phyloP scores from a whole-genome alignment of 2,113 vertebrate genomes.

The Lepus americanus region DNA sequence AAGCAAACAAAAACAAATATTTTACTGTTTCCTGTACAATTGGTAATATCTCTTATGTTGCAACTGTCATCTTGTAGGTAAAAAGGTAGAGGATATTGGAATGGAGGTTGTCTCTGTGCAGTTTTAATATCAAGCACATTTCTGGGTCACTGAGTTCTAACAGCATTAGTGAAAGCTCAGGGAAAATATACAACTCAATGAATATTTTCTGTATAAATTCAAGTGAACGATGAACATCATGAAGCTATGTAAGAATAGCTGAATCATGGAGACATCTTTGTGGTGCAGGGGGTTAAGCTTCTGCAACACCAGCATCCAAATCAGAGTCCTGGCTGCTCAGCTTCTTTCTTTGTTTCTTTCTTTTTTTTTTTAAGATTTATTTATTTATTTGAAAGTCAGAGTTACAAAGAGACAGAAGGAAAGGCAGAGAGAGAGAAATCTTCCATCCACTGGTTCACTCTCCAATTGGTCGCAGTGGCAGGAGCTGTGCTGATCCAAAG shows the following conservation, averaged over 20 bases:
- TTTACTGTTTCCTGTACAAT: background rate
- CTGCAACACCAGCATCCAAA: no score
- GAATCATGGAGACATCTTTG: background rate
- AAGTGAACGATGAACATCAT: background rate
- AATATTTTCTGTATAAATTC: background rate
- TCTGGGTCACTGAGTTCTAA: conserved; percentile 23
- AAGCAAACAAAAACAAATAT: background rate
- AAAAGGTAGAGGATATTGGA: background rate
- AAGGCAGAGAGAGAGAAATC: no score
- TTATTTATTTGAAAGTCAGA: no score
- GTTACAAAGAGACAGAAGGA: no score
- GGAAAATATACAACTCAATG: background rate
- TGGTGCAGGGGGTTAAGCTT: no score
- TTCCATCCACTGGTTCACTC: no score
- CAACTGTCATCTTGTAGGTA: background rate
- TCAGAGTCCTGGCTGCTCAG: no score
- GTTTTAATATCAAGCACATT: conserved; percentile 49
- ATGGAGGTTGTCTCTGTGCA: background rate
- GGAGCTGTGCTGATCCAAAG: no score
- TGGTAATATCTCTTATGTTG: background rate
- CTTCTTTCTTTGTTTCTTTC: no score
- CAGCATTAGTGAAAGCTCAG: background rate
- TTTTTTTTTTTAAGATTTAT: no score
- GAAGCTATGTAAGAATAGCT: background rate
- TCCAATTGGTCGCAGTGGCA: no score